These are phyloP conservation scores for Saimiri boliviensis DNA, from an alignment of 2,113 vertebrate genomes.

Conservation along the genomic window DNA sequence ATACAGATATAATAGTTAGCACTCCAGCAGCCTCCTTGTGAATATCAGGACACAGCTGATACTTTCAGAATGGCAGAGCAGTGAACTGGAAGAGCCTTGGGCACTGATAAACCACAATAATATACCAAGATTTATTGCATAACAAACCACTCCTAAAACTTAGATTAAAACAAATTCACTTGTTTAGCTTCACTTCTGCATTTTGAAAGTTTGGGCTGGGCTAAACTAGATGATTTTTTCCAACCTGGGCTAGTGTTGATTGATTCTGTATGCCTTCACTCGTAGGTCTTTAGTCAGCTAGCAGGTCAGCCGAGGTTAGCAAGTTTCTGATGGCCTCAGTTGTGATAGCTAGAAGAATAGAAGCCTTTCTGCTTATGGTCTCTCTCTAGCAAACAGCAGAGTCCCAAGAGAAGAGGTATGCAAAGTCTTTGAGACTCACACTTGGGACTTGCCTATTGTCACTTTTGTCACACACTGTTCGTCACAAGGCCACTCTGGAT, in stretches of 20 bases:
- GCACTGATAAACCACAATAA: not conserved
- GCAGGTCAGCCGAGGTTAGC: too few species aligned
- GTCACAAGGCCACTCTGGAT: not conserved
- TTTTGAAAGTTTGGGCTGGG: not conserved
- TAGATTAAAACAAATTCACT: not conserved
- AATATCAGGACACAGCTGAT: not conserved
- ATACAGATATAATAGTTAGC: not conserved
- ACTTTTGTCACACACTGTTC: not conserved
- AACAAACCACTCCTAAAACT: not conserved
- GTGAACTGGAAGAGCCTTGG: not conserved
- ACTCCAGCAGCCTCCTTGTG: not conserved
- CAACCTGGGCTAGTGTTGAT: not conserved
- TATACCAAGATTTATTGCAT: not conserved
- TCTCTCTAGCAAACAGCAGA: not conserved
- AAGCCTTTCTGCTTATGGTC: not conserved
- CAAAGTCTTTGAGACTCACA: not conserved
- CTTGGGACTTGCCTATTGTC: not conserved
- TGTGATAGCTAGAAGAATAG: not conserved
- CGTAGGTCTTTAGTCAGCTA: not conserved
- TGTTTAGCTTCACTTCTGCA: not conserved
- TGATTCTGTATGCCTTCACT: not conserved
- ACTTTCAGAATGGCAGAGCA: not conserved
- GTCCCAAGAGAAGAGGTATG: not conserved
- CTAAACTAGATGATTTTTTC: not conserved
- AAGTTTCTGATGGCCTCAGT: not conserved